Evolutionary conservation across 1,140 invertebrate species (phyloP), one percentile per base, ranked within the genome.

Genomic region (Drosophila eugracilis): DNA sequence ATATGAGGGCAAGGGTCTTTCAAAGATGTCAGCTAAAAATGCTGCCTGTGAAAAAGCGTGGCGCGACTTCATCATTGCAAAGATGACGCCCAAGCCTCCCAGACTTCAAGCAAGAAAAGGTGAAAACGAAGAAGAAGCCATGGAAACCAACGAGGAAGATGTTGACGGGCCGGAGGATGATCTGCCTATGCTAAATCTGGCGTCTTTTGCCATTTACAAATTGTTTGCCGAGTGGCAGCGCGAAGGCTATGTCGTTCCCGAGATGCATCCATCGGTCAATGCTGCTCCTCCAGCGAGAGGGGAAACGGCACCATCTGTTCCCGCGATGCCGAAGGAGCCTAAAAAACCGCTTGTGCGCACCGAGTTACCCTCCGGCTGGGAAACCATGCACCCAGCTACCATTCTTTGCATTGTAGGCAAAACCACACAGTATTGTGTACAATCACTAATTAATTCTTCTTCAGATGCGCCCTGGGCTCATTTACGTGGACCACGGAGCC

Each of bases 211-310:
- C 71, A 92, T 96, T 7, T 95, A 95, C 89, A 96, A 96, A 91
- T 91, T 96, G 22, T 96, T 96, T 90, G 95, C 94, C 2, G 95
- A 96, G 89, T 96, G 95, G 95, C 95, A 95, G 89, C 93, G 93
- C 66, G 94, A 95, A 65, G 95, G 95, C 1, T 94, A 93, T 71
- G 92, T 94, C 50, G 94, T 95, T 3, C 24, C 24, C 24, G 24
- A 26, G 24, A 26, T 26, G 24, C 24, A 26, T 5, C 24, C 24
- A 4, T 26, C 24, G 24, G 24, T 5, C 24, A 26, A 26, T 26
- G 24, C 24, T 26, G 24, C 24, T 26, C 24, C 65, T 71, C 15
- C 65, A 77, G 14, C 54, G 75, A 45, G 59, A 55, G 3, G 92
- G 89, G 48, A 69, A 26, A 26, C 24, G 5, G 24, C 3, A 26